phyloP scores from a whole-genome alignment of 2,113 vertebrate genomes.

The Alces alces region DNA sequence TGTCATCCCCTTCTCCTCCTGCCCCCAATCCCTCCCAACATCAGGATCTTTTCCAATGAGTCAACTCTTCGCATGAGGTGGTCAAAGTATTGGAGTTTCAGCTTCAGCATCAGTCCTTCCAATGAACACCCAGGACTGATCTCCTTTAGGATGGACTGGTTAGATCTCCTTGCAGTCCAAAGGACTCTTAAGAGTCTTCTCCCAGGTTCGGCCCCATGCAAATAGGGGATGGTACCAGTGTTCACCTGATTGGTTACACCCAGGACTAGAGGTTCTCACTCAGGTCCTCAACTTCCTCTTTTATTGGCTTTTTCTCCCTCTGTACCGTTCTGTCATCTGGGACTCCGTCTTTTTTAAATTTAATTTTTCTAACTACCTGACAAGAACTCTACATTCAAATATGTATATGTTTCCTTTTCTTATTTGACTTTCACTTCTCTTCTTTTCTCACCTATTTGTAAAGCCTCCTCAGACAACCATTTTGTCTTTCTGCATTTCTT shows the following conservation, averaged over 20 bases:
- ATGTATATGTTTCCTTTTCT: neutral
- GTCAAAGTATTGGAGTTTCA: too few species aligned
- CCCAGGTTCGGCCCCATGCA: neutral
- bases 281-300: neutral
- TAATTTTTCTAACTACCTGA: neutral
- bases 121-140: too few species aligned
- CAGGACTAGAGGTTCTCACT: neutral
- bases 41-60: too few species aligned
- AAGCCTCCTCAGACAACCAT: neutral
- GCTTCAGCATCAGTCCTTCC: too few species aligned
- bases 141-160: too few species aligned
- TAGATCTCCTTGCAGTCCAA: too few species aligned
- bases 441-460: neutral
- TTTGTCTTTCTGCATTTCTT: neutral
- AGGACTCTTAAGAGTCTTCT: neutral
- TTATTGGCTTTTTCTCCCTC: neutral
- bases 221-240: neutral
- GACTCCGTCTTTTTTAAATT: accelerated
- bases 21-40: too few species aligned
- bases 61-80: too few species aligned
- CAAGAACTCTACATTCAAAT: neutral
- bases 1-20: too few species aligned
- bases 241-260: neutral
- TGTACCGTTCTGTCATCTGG: accelerated
- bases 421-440: neutral